Evolutionary conservation across 1,140 invertebrate genomes (phyloP), one percentile per base, ranked within the genome.

Genomic region (Oncopodura yosiiana): DNA sequence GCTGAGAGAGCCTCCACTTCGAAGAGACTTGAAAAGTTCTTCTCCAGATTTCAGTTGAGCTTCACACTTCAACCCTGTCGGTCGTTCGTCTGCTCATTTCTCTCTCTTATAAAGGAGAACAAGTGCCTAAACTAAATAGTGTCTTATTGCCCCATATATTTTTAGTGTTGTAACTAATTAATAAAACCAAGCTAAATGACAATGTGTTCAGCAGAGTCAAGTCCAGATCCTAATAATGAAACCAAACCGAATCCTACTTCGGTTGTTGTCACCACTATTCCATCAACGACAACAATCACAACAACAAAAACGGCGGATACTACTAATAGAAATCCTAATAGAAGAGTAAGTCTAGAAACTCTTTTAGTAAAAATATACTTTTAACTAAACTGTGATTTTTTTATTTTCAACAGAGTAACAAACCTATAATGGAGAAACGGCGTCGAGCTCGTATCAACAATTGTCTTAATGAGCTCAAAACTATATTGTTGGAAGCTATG

Each of bases 381-480:
- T 43, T 6, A 8, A 9, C 19, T 43, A 4, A 19, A 43, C 19
- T 23, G 45, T 6, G 45, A 18, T 34, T 52, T 58, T 49, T 49
- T 36, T 70, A 71, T 58, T 69, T 65, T 67, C 81, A 80, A 49
- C 77, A 91, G 86, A 90, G 83, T 38, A 88, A 88, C 66, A 92
- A 93, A 71, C 88, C 88, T 3, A 86, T 92, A 53, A 91, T 92
- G 87, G 89, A 92, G 68, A 92, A 92, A 70, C 77, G 84, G 58
- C 71, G 89, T 58, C 74, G 88, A 38, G 87, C 86, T 26, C 74
- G 89, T 60, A 93, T 93, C 62, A 93, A 92, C 72, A 79, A 84
- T 56, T 91, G 86, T 62, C 73, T 93, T 12, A 82, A 86, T 51
- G 86, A 91, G 63, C 73, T 93, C 37, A 91, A 91, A 69, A 81